These are phyloP conservation scores for Pseudorhombus dupliciocellatus DNA, from an alignment of 2,113 vertebrate species.

Conservation along the genomic window DNA sequence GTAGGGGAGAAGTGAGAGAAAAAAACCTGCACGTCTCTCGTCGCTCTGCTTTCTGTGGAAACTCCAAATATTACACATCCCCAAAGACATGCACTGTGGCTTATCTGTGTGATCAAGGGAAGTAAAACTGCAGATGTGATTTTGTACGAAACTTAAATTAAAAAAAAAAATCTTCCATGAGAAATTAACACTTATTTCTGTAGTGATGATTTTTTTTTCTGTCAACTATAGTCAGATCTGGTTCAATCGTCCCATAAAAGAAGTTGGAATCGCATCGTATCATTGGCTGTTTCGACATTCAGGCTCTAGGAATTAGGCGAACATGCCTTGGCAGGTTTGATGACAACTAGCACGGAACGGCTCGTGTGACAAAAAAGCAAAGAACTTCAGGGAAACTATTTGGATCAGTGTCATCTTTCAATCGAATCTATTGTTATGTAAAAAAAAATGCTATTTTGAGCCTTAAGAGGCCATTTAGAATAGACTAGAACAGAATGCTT, in stretches of 20 bases:
- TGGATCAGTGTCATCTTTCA: neutral
- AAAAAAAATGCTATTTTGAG: too few relatives aligned
- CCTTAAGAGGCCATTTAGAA: too few relatives aligned
- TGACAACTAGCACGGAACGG: neutral
- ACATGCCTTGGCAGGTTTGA: constrained; percentile 52
- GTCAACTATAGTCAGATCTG: neutral
- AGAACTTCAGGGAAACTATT: neutral
- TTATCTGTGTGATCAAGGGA: neutral
- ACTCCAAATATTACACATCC: neutral
- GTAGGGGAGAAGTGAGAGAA: constrained; percentile 11
- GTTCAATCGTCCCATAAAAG: neutral
- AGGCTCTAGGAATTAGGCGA: constrained; percentile 10
- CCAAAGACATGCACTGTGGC: neutral
- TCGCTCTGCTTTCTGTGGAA: constrained; percentile 36
- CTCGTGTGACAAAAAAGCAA: neutral
- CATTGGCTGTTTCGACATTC: constrained; percentile 3
- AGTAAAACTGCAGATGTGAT: neutral
- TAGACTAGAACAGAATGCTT: too few relatives aligned
- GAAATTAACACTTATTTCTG: neutral
- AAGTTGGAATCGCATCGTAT: constrained; percentile 12
- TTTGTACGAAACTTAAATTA: neutral
- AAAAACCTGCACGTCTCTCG: too few relatives aligned
- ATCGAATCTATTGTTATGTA: neutral
- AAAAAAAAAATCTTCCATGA: neutral
- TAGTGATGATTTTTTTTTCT: neutral